Conservation (phyloP, 2,888 invertebrate genomes). For the Nemotelus pantherinus region DNA sequence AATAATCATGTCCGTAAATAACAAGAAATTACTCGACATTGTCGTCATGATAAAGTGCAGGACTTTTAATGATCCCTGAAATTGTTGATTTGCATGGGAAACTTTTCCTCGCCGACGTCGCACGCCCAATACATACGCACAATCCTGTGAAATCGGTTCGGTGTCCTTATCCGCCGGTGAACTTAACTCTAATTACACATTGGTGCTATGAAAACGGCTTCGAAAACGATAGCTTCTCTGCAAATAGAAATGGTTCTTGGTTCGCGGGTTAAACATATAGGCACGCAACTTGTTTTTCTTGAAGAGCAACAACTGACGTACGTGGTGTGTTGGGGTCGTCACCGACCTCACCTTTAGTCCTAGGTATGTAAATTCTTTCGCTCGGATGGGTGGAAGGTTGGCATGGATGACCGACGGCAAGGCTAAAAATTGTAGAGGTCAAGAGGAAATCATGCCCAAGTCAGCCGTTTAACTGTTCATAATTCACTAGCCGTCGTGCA, state of each 20-base stretch:
- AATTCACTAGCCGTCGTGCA: not conserved
- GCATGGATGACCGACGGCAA: too few species aligned
- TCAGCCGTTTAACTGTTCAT: slow-evolving; percentile 20
- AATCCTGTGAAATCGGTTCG: not conserved
- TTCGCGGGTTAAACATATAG: slow-evolving; percentile 1
- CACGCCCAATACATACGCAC: slow-evolving; percentile 4
- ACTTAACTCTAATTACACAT: slow-evolving; percentile 31
- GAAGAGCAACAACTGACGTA: not conserved
- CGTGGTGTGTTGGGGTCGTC: not conserved
- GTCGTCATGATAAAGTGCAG: slow-evolving; percentile 8
- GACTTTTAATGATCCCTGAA: slow-evolving; percentile 33
- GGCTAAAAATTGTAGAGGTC: not conserved
- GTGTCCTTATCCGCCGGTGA: not conserved
- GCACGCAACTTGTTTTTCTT: slow-evolving; percentile 22
- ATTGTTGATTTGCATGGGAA: slow-evolving; percentile 37
- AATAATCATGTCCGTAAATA: slow-evolving; percentile 35
- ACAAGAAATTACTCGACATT: slow-evolving; percentile 12
- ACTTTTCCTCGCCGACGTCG: not conserved
- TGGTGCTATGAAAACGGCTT: slow-evolving; percentile 2
- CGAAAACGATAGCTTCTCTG: not conserved
- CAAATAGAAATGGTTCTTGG: slow-evolving; percentile 19
- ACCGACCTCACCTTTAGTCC: not conserved
- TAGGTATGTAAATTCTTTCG: too few species aligned
- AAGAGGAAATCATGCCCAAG: slow-evolving; percentile 30
- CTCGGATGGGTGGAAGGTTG: too few species aligned